Conservation (phyloP, 1,140 invertebrate genomes). For the Geopemphigus sp. region DNA sequence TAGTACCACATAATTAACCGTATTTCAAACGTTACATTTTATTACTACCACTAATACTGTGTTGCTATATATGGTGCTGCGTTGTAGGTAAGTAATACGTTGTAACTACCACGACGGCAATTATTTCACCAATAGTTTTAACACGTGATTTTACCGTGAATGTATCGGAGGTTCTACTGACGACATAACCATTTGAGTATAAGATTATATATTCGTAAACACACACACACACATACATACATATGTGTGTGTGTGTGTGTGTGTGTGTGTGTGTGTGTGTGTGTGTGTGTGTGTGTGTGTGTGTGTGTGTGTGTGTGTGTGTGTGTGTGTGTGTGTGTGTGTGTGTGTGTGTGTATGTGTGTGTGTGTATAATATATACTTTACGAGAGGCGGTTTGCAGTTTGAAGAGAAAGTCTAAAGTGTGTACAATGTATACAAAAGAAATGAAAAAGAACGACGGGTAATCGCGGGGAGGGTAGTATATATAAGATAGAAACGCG, state of each 20-base stretch:
- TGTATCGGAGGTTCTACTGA: no score
- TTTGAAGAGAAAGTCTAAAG: neutral
- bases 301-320: neutral
- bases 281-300: neutral
- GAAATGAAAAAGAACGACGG: neutral
- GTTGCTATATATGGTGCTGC: no score
- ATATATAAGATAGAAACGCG: neutral
- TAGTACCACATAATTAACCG: slow-evolving; percentile 14
- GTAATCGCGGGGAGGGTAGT: neutral
- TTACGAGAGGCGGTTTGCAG: neutral
- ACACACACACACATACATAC: no score
- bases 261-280: neutral
- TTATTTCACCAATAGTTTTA: no score
- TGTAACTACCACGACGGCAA: no score
- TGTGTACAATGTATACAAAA: neutral
- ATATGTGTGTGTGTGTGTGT: neutral
- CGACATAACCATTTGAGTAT: no score
- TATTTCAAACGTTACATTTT: neutral
- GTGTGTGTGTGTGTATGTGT: neutral
- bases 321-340: neutral
- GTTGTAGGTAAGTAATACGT: no score
- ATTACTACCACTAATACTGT: no score
- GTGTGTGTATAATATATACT: neutral
- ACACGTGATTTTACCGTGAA: no score
- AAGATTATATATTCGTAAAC: no score